A percentile compares a stretch with the other conserved stretches of the same genome.
These are phyloP conservation scores for Rhopalosiphum padi DNA, from an alignment of 1,140 invertebrate species.

Conservation along the genomic window DNA sequence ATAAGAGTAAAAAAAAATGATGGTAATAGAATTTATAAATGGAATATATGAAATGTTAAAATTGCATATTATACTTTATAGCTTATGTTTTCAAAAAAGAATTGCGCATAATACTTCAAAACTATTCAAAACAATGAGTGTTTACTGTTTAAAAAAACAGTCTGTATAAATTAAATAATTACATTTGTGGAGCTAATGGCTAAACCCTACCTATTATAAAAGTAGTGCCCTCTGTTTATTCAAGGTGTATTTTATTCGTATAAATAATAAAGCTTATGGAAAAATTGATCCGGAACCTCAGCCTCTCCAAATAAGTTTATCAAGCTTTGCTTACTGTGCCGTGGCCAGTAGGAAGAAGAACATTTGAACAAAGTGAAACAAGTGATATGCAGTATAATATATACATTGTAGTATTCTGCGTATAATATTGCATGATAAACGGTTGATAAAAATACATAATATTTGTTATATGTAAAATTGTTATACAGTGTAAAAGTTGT, in stretches of 20 bases:
- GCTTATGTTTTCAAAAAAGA: neutral
- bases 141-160: neutral
- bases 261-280: neutral
- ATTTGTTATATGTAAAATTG: neutral
- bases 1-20: neutral
- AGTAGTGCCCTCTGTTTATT: neutral
- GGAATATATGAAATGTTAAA: neutral
- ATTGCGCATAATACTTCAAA: neutral
- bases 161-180: neutral
- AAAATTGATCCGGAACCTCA: neutral
- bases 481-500: neutral
- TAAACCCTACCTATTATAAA: neutral
- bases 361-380: neutral
- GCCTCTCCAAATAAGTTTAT: neutral
- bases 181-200: neutral
- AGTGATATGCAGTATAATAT: neutral
- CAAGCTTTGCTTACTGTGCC: neutral
- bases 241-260: neutral
- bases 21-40: neutral
- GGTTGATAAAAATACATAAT: neutral
- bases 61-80: neutral
- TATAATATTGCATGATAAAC: neutral
- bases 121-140: neutral
- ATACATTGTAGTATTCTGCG: too few species aligned
- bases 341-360: neutral